Conservation (phyloP, 1,140 invertebrate species). For the Yoshiicerus persimilis region DNA sequence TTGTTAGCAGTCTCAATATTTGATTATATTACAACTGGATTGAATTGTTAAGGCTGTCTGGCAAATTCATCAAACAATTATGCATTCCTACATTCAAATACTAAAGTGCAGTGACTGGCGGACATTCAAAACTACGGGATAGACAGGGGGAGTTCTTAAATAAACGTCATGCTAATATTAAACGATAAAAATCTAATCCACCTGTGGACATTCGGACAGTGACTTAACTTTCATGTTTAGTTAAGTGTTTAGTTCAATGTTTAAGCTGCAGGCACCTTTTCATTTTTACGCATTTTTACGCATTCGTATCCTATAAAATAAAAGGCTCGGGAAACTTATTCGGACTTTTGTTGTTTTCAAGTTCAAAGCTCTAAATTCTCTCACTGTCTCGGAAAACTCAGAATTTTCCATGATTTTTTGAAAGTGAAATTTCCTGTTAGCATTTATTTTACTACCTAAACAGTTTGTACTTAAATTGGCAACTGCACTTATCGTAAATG, state of each 20-base stretch:
- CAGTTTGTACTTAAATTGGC: neutral
- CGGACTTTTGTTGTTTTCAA: neutral
- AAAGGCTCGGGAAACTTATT: neutral
- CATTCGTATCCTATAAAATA: neutral
- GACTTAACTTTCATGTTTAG: neutral
- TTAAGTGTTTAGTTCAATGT: neutral
- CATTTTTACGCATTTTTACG: neutral
- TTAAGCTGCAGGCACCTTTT: neutral
- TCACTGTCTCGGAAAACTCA: neutral
- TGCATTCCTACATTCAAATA: neutral
- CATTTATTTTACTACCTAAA: neutral
- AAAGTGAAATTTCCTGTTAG: conserved; percentile 1
- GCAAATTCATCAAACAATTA: neutral
- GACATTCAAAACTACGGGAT: neutral
- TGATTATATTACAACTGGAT: neutral
- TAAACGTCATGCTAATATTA: neutral
- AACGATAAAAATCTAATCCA: neutral
- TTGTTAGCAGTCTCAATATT: neutral
- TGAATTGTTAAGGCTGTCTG: neutral
- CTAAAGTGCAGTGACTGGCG: neutral
- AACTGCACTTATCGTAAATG: neutral
- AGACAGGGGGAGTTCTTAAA: neutral
- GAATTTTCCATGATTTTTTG: neutral
- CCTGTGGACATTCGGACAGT: neutral
- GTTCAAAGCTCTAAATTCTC: neutral